Percentiles rank a stretch among this genome's conserved stretches.
These are phyloP conservation scores for Brachyalestes nurse DNA, from an alignment of 2,797 vertebrate genomes.

Conservation along the genomic window DNA sequence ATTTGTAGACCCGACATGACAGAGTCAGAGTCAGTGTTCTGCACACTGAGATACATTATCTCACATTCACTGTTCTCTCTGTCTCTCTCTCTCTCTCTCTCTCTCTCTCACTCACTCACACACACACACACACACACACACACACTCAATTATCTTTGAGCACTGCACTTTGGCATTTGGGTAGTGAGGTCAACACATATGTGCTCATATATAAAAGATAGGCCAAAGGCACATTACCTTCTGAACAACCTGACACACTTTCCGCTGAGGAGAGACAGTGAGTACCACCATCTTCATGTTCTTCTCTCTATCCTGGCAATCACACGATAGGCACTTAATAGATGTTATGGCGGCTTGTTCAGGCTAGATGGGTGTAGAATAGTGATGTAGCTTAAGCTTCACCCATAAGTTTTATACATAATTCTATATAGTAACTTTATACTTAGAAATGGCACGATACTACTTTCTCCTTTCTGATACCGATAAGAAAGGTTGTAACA, in stretches of 20 bases:
- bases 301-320: not conserved
- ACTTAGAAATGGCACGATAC: not conserved
- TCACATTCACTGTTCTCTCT: not conserved
- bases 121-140: constrained; percentile 37
- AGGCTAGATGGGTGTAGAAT: not conserved
- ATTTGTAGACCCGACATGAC: constrained; percentile 1
- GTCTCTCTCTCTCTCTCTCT: not conserved
- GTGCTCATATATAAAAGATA: constrained; percentile 73
- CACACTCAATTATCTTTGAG: constrained; percentile 68
- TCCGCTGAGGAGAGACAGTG: constrained; percentile 69
- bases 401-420: not conserved
- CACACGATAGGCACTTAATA: not conserved
- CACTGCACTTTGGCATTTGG: constrained; percentile 79
- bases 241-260: constrained; percentile 59
- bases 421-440: too few species aligned
- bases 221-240: constrained; percentile 42
- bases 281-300: constrained; percentile 66
- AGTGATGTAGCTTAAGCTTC: not conserved
- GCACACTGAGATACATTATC: constrained; percentile 2
- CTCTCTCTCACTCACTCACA: constrained; percentile 19
- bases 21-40: not conserved
- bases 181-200: constrained; percentile 73
- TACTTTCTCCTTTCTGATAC: not conserved
- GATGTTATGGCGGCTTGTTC: constrained; percentile 21
- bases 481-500: not conserved